Evolutionary conservation across 2,797 vertebrate genomes (phyloP), one percentile per base, ranked within the genome.

Genomic region (Sciurus carolinensis): DNA sequence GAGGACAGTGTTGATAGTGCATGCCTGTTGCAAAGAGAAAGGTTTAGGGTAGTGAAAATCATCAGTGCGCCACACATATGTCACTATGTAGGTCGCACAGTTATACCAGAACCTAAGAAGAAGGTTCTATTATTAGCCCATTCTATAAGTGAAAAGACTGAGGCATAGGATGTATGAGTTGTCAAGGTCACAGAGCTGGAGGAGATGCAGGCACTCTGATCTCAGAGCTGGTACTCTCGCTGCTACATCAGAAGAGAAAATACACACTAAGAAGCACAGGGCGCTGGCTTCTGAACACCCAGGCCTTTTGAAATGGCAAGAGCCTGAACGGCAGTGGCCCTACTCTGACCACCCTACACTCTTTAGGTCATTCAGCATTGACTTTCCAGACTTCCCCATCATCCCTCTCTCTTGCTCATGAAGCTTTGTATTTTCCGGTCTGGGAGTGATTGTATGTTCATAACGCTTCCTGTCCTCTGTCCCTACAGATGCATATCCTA

Each of bases 401-500:
- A 66, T 75, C 85, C 59, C 90, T 83, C 59, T 82, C 15, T 84
- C 39, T 92, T 89, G 80, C 97, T 96, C 88, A 80, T 81, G 86
- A 71, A 76, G 75, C 92, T 81, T 76, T 93, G 17, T 33, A 42
- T 47, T 69, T 44, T 69, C 13, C 26, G 2, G 12, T 47, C 47
- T 50, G 36, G 14, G 22, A 28, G 26, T 26, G 15, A 57, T 28
- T 39, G 62, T 90, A 52, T 59, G 33, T 71, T 94, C 50, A 77
- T 24, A n/a, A 52, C 0, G 0, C 0, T 77, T 28, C 81, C 81
- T 95, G 18, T 57, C 0, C 0, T 22, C 2, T 1, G 3, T 47
- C 77, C 24, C 13, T 2, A 59, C 97, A 99, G 99, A 99, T 84
- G 99, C 99, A 1, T 99, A 99, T 97, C 99, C 99, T 0, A 99